Evolutionary conservation across 2,888 invertebrate genomes (phyloP).

Genomic region (Isoperla grammatica): DNA sequence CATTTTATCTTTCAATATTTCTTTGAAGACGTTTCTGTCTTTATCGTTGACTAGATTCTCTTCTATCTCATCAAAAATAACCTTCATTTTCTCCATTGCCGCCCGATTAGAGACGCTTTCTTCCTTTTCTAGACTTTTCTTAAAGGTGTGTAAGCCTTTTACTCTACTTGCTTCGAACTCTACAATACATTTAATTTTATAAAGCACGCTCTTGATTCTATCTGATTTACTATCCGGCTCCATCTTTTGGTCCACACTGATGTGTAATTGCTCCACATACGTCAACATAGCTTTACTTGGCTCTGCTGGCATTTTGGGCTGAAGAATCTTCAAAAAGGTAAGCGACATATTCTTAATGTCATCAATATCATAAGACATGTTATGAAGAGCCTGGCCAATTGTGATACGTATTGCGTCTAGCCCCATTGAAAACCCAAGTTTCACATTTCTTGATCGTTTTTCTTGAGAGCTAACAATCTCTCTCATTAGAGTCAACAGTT

Average conservation of each 20-base stretch:
- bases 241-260: slow-evolving; percentile 2
- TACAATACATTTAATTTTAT: slow-evolving; percentile 22
- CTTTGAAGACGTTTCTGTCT: neutral
- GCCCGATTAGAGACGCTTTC: no score
- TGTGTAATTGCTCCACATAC: neutral
- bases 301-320: no score
- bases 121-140: no score
- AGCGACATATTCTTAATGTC: no score
- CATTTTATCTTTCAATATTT: neutral
- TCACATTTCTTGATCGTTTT: slow-evolving; percentile 3
- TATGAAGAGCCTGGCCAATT: no score
- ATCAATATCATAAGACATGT: no score
- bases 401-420: neutral
- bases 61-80: no score
- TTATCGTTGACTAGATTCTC: neutral
- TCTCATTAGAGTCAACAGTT: slow-evolving; percentile 23
- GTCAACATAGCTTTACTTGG: neutral
- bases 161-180: slow-evolving; percentile 15
- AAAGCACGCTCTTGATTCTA: slow-evolving; percentile 9
- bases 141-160: no score
- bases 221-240: slow-evolving; percentile 17
- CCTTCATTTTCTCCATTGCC: no score
- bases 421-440: neutral
- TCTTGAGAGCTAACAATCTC: slow-evolving; percentile 15
- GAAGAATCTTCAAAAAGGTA: no score